phyloP scores from a whole-genome alignment of 2,888 invertebrate genomes.

The Caenorhabditis plicata region DNA sequence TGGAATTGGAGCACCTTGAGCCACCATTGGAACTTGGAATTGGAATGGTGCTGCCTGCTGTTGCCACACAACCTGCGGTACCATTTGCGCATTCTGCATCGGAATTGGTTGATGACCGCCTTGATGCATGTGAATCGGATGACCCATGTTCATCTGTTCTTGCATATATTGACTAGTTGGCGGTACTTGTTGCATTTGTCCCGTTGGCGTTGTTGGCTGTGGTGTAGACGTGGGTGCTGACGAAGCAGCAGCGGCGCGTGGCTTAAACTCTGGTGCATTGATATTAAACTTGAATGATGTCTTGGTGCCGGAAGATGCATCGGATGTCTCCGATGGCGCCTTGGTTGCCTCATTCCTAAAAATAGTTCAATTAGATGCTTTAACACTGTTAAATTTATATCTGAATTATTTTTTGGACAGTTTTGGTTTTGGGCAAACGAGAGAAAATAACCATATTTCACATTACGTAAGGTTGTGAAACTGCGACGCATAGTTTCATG shows the following conservation, averaged over 20 bases:
- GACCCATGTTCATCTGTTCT: no score
- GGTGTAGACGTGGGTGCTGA: slow-evolving; percentile 22
- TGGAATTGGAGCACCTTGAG: no score
- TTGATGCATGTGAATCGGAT: no score
- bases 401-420: no score
- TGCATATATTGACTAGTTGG: not conserved
- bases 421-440: no score
- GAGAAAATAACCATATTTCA: no score
- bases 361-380: no score
- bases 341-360: not conserved
- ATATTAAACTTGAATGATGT: slow-evolving; percentile 49
- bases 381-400: no score
- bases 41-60: slow-evolving; percentile 6
- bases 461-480: no score
- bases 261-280: slow-evolving; percentile 50
- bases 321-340: slow-evolving; percentile 5
- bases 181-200: slow-evolving; percentile 1
- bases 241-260: no score
- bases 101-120: slow-evolving; percentile 14
- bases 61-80: slow-evolving; percentile 5
- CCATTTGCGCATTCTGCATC: slow-evolving; percentile 9
- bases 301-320: slow-evolving; percentile 12
- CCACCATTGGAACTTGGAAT: slow-evolving; percentile 4
- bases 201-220: slow-evolving; percentile 31
- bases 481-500: no score